These are phyloP conservation scores for Arbacia lixula DNA, from an alignment of 53 echinoderm and acorn worm species.

Conservation along the genomic window DNA sequence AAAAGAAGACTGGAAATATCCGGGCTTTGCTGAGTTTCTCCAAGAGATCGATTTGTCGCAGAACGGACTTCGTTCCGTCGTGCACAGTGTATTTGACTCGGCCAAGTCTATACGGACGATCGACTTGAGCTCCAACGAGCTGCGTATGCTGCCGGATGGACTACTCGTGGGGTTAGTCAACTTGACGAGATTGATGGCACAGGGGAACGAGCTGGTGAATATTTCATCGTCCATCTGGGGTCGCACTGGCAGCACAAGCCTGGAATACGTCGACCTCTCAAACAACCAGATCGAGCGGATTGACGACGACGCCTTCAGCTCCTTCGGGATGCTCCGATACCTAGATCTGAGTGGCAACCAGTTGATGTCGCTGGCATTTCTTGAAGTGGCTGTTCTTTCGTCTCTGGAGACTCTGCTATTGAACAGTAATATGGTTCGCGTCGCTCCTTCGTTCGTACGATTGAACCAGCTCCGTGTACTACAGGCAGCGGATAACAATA, in stretches of 20 bases:
- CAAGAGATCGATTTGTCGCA: conserved; percentile 28
- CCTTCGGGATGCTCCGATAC: conserved; percentile 25
- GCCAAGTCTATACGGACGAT: conserved; percentile 7
- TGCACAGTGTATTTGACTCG: conserved; percentile 22
- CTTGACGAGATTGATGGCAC: conserved; percentile 52
- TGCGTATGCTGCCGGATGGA: conserved; percentile 4
- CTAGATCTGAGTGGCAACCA: conserved; percentile 49
- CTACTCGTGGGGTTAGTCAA: conserved; percentile 15
- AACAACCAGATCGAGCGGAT: conserved; percentile 30
- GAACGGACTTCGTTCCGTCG: conserved; percentile 19
- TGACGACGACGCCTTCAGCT: conserved; percentile 6
- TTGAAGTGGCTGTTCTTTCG: conserved; percentile 19
- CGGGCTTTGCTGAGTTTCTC: conserved; percentile 3
- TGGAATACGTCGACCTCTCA: conserved; percentile 39
- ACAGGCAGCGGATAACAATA: conserved; percentile 14
- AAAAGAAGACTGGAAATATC: conserved; percentile 28
- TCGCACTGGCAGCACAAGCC: background rate
- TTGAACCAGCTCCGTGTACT: conserved; percentile 20
- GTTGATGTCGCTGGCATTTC: conserved; percentile 38
- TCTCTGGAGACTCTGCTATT: conserved; percentile 41
- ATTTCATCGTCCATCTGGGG: conserved; percentile 48
- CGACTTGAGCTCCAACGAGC: conserved; percentile 31
- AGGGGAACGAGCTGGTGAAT: conserved; percentile 35
- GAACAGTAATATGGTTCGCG: conserved; percentile 18
- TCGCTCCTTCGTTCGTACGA: background rate